Conservation (phyloP, 2,888 invertebrate species). For the Drosophila gaucha region DNA sequence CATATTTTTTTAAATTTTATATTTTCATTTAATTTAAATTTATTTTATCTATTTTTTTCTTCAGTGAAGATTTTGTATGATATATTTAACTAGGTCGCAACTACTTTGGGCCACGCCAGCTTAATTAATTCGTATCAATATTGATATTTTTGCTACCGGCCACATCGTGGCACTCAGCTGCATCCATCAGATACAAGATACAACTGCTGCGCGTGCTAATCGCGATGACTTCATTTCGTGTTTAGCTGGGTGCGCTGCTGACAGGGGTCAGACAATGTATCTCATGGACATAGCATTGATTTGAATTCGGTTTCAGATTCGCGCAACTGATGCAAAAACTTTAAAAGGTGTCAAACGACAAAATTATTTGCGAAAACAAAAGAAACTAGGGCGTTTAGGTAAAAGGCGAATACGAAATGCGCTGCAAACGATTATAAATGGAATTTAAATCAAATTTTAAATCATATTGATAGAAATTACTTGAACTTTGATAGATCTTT, state of each 20-base stretch:
- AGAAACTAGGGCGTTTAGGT: constrained; percentile 5
- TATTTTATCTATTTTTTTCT: background rate
- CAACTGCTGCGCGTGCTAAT: constrained; percentile 60
- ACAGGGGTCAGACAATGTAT: constrained; percentile 65
- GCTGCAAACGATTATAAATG: background rate
- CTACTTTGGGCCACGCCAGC: constrained; percentile 26
- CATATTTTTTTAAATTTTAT: background rate
- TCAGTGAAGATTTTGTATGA: background rate
- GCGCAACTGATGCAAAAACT: constrained; percentile 13
- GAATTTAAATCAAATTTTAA: background rate
- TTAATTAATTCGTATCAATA: constrained; percentile 52
- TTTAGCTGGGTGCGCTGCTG: constrained; percentile 35
- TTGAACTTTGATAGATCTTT: too few relatives aligned
- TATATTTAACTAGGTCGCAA: constrained; percentile 22
- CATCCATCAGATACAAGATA: constrained; percentile 57
- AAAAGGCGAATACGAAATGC: constrained; percentile 28
- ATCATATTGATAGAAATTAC: too few relatives aligned
- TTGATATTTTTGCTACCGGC: constrained; percentile 37
- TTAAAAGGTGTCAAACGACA: constrained; percentile 29
- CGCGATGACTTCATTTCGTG: constrained; percentile 78
- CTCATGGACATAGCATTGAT: constrained; percentile 56
- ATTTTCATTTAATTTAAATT: background rate
- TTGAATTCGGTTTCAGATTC: constrained; percentile 33
- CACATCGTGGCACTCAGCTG: constrained; percentile 10
- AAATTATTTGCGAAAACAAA: constrained; percentile 1